phyloP scores from a whole-genome alignment of 2,797 vertebrate genomes.

The Neoniphon sammara region DNA sequence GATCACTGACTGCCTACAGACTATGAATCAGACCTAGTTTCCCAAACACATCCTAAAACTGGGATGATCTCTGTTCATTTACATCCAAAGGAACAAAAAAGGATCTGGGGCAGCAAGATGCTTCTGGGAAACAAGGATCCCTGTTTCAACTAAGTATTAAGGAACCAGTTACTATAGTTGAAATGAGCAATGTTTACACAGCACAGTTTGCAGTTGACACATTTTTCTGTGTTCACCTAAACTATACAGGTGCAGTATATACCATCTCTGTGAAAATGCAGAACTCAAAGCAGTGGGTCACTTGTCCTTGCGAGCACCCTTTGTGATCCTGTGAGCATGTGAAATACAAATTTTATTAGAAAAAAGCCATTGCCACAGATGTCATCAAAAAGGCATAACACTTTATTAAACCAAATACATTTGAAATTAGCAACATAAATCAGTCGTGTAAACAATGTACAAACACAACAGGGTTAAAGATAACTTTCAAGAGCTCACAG shows the following conservation, averaged over 20 bases:
- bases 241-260: background rate
- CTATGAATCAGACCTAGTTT: no score
- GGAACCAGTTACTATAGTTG: background rate
- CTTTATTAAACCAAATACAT: conserved; percentile 55
- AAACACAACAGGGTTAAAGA: conserved; percentile 24
- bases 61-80: background rate
- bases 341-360: conserved; percentile 9
- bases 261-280: background rate
- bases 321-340: conserved; percentile 28
- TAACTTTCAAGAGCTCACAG: background rate
- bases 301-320: conserved; percentile 38
- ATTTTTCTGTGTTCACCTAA: background rate
- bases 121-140: background rate
- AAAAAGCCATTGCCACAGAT: background rate
- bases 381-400: conserved; percentile 35
- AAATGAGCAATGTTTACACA: background rate
- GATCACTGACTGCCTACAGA: no score
- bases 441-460: conserved; percentile 25
- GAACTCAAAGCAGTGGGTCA: conserved; percentile 1
- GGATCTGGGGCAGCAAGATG: background rate
- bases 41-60: background rate
- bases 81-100: background rate
- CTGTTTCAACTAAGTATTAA: background rate
- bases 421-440: conserved; percentile 43
- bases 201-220: background rate